phyloP scores from a whole-genome alignment of 2,888 invertebrate species.

The Trichacis sp. region DNA sequence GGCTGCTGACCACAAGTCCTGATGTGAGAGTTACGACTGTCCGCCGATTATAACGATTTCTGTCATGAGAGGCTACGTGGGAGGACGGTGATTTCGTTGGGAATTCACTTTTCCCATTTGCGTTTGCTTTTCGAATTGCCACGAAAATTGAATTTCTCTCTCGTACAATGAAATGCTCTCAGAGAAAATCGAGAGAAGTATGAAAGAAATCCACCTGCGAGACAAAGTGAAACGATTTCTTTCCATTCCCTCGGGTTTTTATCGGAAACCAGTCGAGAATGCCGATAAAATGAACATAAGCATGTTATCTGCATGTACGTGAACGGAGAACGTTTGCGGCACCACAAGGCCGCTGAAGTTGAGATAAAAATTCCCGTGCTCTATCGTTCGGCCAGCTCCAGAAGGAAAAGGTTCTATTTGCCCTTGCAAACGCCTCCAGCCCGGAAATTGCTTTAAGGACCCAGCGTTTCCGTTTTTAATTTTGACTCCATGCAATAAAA shows the following conservation, averaged over 20 bases:
- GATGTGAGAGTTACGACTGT: slow-evolving; percentile 35
- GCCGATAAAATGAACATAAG: slow-evolving; percentile 2
- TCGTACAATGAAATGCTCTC: background rate
- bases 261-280: slow-evolving; percentile 9
- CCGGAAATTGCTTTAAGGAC: background rate
- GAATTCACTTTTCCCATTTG: background rate
- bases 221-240: slow-evolving; percentile 1
- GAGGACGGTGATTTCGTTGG: slow-evolving; percentile 30
- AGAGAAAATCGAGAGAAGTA: background rate
- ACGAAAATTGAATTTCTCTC: background rate
- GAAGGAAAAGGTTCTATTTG: background rate
- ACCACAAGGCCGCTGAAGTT: slow-evolving; percentile 8
- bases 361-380: background rate
- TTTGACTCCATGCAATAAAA: background rate
- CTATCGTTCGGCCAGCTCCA: background rate
- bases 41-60: slow-evolving; percentile 39
- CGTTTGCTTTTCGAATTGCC: background rate
- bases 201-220: background rate
- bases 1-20: slow-evolving; percentile 23
- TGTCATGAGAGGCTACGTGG: slow-evolving; percentile 23
- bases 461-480: background rate
- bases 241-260: slow-evolving; percentile 8
- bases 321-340: slow-evolving; percentile 4
- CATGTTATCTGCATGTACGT: slow-evolving; percentile 7
- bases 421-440: no score